Base-by-base conservation (phyloP, 2,797 vertebrate species). In the Phalanger gymnotis region DNA sequence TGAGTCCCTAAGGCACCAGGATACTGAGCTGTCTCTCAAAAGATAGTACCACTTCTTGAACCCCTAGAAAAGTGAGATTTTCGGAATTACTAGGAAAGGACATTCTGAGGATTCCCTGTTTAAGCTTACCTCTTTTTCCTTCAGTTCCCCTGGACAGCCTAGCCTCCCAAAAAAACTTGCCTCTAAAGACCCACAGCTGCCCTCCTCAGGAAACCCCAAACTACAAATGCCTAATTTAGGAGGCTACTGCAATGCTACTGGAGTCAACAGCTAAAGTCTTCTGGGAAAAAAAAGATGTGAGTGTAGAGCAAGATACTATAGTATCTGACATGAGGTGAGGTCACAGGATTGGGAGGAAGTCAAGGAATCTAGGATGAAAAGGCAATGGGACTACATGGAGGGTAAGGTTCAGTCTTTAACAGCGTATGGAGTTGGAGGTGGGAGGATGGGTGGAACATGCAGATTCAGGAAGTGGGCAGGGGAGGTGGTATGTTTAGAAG, bases 1-100 rank as follows among this genome's bases (percentile, higher is more conserved):
- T 95, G 92, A 93, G 52, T 94, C 95, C 96, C 98, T 97, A 95
- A 98, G 96, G 96, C 97, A 97, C 58, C 93, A 96, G 93, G 98
- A 97, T 22, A 93, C 56, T 92, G 94, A 55, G 73, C 73, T 87
- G 27, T 4, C 22, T 87, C 73, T 87, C 73, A 87, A 87, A 87
- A 87, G 1, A 40, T 87, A 87, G 25, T 27, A 27, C 10, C 73
- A n/a, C n/a, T n/a, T n/a, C n/a, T n/a, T 5, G 40, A 96, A 95
- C 95, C 94, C 97, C 96, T 93, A 93, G 53, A 61, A 98, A 56
- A 95, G 34, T 95, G 92, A 96, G 94, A 40, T 90, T 94, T 93
- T 92, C 92, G 95, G 94, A 91, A 94, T 90, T 96, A 92, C 95
- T 54, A 90, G 93, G 93, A 96, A 11, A 97, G 95, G 97, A 97